These are phyloP conservation scores for Sardinella longiceps DNA, from an alignment of 2,797 vertebrate genomes.

Conservation along the genomic window DNA sequence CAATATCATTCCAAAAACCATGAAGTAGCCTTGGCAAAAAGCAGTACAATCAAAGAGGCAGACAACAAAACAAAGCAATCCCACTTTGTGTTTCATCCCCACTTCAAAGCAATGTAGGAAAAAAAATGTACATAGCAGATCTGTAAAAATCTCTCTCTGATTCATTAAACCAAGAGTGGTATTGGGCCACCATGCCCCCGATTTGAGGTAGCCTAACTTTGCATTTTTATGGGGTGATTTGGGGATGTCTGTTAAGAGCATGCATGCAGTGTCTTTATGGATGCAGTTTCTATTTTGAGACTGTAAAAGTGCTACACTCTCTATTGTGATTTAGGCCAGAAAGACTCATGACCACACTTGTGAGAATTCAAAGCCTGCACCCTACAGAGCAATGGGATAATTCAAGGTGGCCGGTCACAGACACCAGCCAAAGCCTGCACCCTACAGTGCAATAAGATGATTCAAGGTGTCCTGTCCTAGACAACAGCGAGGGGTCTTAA, in stretches of 20 bases:
- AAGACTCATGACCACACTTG: too few species aligned
- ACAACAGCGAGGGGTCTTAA: too few species aligned
- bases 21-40: background rate
- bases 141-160: background rate
- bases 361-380: too few species aligned
- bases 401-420: too few species aligned
- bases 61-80: background rate
- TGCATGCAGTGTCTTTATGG: too few species aligned
- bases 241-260: background rate
- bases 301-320: too few species aligned
- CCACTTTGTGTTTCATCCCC: background rate
- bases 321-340: background rate
- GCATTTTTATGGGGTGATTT: background rate
- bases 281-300: too few species aligned
- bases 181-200: background rate
- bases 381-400: too few species aligned
- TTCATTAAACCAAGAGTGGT: background rate
- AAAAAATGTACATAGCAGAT: background rate
- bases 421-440: too few species aligned
- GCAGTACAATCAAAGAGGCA: background rate
- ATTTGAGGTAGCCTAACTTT: constrained; percentile 34
- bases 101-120: background rate
- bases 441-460: too few species aligned
- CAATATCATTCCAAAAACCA: background rate
- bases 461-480: too few species aligned